Conservation (phyloP, 1,140 invertebrate species). For the Drosophila mojavensis region DNA sequence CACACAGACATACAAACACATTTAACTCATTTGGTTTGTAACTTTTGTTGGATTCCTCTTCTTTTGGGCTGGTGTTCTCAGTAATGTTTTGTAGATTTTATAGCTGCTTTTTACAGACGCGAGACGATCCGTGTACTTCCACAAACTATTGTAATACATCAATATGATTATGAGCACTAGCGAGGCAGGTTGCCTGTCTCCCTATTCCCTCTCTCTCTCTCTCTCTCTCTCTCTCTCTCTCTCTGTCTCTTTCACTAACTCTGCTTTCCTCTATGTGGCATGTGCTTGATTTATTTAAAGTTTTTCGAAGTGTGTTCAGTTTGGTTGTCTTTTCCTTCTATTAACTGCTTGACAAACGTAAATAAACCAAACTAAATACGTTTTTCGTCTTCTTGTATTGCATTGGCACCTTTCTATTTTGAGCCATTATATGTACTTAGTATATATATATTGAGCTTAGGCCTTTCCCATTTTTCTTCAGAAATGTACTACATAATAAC, state of each 20-base stretch:
- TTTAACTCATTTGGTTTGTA: constrained; percentile 50
- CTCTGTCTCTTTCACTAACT: constrained; percentile 11
- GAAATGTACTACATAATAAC: too few relatives aligned
- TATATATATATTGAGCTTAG: constrained; percentile 5
- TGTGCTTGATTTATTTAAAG: constrained; percentile 76
- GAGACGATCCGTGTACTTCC: constrained; percentile 53
- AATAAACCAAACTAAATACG: constrained; percentile 55
- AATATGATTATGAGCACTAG: constrained; percentile 71
- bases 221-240: constrained; percentile 10
- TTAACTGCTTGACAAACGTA: constrained; percentile 64
- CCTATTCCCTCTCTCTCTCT: background rate
- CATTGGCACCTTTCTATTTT: constrained; percentile 24
- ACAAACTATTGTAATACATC: constrained; percentile 75
- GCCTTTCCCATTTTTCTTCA: background rate
- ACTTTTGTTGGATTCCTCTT: constrained; percentile 40
- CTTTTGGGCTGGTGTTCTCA: constrained; percentile 26
- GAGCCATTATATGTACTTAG: constrained; percentile 7
- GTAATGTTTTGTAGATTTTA: constrained; percentile 71
- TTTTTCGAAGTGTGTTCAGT: constrained; percentile 42
- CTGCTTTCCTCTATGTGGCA: constrained; percentile 50
- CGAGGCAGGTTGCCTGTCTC: constrained; percentile 19
- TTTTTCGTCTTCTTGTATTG: constrained; percentile 49
- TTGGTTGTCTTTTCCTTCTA: constrained; percentile 39
- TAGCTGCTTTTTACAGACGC: constrained; percentile 57
- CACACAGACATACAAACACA: constrained; percentile 15